Evolutionary conservation across 2,888 invertebrate genomes (phyloP), one percentile per base, ranked within the genome.

Genomic region (Tenthredo mesomela): DNA sequence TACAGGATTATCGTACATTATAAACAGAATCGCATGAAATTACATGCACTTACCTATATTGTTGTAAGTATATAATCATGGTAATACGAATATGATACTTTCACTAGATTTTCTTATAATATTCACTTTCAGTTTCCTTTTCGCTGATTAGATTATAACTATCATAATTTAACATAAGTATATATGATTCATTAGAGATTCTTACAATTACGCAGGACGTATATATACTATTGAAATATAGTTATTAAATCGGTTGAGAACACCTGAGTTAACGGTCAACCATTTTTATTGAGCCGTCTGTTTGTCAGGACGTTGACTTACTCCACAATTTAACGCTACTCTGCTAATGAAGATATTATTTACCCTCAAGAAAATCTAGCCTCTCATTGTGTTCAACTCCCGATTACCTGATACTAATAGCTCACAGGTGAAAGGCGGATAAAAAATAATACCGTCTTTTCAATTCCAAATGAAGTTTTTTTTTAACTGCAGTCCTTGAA

Each of bases 181-280:
- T n/a, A n/a, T n/a, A n/a, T 37, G 37, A 21, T 43, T 7, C 37
- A 70, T 37, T 37, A 29, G 12, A 29, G 18, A 54, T n/a, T 54
- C 15, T 77, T 12, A 25, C 21, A 2, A 73, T 73, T 33, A 47
- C 54, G n/a, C n/a, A 54, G 25, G 40, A 29, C 54, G 21, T 33
- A n/a, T n/a, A n/a, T n/a, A n/a, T n/a, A 58, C 25, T 58, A 29
- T n/a, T 33, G 2, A 33, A 33, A 10, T 71, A 37, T 18, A 21
- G 5, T 21, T n/a, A 84, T 84, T 75, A 37, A 78, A 80, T 80
- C 78, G 71, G 84, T 84, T 84, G 84, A 84, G 84, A 84, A 80
- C 84, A 80, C 78, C 84, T 84, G 84, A 80, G 54, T 82, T 84
- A 84, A 84, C 84, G 84, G 84, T 84, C 77, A 70, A 50, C 65